These are phyloP conservation scores for Microtus ochrogaster DNA, from an alignment of 2,113 vertebrate genomes.

Conservation along the genomic window DNA sequence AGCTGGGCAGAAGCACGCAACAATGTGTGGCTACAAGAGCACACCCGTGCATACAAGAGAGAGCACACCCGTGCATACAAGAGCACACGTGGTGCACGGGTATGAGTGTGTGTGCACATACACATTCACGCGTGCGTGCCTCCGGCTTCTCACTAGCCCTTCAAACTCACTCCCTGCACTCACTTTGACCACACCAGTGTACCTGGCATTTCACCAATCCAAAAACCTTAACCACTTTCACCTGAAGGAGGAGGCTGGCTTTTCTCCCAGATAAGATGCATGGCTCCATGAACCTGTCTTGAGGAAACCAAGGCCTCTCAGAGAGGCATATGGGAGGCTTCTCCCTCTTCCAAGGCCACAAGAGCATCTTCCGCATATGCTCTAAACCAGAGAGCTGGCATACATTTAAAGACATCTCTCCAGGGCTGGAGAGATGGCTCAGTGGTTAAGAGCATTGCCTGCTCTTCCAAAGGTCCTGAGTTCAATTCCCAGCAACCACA, in stretches of 20 bases:
- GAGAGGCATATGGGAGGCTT: neutral
- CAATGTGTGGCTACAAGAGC: neutral
- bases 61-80: neutral
- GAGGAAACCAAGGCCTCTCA: constrained; percentile 13
- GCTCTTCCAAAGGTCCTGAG: too few species aligned
- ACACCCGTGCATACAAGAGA: neutral
- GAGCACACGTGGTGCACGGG: neutral
- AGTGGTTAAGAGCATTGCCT: too few species aligned
- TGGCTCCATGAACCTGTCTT: neutral
- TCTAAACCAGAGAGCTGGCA: neutral
- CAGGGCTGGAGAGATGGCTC: too few species aligned
- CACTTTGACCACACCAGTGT: neutral
- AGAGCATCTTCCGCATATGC: neutral
- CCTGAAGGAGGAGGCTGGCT: neutral
- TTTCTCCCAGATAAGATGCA: constrained; percentile 50
- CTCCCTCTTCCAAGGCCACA: neutral
- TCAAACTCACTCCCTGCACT: neutral
- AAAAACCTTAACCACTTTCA: constrained; percentile 20
- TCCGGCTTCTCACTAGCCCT: neutral
- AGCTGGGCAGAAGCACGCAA: neutral
- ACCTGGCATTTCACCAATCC: neutral
- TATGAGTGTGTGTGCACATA: neutral
- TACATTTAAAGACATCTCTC: neutral
- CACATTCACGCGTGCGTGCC: fast-evolving
- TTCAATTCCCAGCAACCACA: too few species aligned